These are phyloP conservation scores for Chloroclystis v-ata DNA, from an alignment of 2,888 invertebrate genomes.

Conservation along the genomic window DNA sequence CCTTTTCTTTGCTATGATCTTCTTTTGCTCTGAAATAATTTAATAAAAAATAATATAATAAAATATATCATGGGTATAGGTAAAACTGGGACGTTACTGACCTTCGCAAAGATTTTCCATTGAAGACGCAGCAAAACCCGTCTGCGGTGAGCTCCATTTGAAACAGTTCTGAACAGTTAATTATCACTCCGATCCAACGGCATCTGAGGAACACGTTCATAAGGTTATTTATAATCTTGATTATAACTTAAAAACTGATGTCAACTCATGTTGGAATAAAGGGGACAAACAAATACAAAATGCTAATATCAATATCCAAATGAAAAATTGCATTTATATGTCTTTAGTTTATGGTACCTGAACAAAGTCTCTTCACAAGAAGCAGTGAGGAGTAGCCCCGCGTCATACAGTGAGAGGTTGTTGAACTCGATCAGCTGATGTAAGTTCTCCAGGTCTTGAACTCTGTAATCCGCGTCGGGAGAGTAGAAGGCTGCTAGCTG, in stretches of 20 bases:
- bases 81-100: constrained; percentile 26
- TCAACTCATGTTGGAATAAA: no score
- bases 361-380: constrained; percentile 50
- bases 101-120: constrained; percentile 55
- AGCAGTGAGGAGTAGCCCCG: constrained; percentile 36
- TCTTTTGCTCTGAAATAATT: constrained; percentile 26
- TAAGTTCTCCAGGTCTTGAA: constrained; percentile 38
- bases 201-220: constrained; percentile 60
- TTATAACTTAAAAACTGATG: no score
- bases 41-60: no score
- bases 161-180: constrained; percentile 67
- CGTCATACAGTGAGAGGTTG: constrained; percentile 37
- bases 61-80: no score
- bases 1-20: constrained; percentile 7
- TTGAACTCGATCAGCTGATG: constrained; percentile 46
- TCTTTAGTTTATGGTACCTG: constrained; percentile 43
- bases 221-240: no score
- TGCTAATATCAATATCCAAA: no score
- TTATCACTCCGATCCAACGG: constrained; percentile 47
- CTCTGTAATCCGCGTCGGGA: constrained; percentile 37
- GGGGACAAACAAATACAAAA: no score
- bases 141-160: constrained; percentile 67
- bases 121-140: constrained; percentile 79
- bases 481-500: constrained; percentile 52
- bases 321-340: no score